Percentiles rank a stretch among this genome's conserved stretches.
phyloP scores from a whole-genome alignment of 2,113 vertebrate species.

The Saiga tatarica region DNA sequence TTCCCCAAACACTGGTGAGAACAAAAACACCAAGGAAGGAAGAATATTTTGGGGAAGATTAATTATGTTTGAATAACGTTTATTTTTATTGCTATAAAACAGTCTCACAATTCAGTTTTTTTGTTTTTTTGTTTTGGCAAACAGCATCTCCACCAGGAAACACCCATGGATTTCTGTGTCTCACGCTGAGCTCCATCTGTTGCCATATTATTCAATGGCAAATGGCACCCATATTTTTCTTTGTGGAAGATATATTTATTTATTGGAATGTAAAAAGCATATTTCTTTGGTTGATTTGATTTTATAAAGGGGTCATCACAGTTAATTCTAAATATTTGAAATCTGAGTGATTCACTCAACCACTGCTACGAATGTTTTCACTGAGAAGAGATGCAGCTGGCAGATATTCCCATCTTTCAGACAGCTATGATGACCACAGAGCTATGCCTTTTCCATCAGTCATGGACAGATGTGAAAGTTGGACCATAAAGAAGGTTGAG shows the following conservation, averaged over 20 bases:
- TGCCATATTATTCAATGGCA: slow-evolving; percentile 59
- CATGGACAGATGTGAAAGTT: background rate
- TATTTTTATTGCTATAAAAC: slow-evolving; percentile 79
- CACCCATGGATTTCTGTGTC: slow-evolving; percentile 57
- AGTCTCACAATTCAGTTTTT: slow-evolving; percentile 58
- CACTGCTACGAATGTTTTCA: background rate
- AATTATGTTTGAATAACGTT: slow-evolving; percentile 80
- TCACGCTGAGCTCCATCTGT: slow-evolving; percentile 71
- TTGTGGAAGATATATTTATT: slow-evolving; percentile 37
- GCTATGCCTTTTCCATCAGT: background rate
- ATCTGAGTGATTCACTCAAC: background rate
- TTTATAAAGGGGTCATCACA: background rate
- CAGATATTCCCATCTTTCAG: background rate
- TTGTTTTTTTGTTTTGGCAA: slow-evolving; percentile 64
- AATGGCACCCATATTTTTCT: slow-evolving; percentile 54
- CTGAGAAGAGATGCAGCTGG: background rate
- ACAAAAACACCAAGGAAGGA: slow-evolving; percentile 71
- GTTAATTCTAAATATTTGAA: slow-evolving; percentile 25
- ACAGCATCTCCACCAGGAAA: slow-evolving; percentile 60
- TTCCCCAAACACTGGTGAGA: slow-evolving; percentile 73
- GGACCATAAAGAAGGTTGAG: background rate
- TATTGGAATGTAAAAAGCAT: background rate
- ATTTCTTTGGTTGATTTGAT: slow-evolving; percentile 39
- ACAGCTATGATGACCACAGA: background rate
- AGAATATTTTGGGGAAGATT: slow-evolving; percentile 78